Evolutionary conservation across 2,113 vertebrate genomes (phyloP), one percentile per base, ranked within the genome.

Genomic region (Oriolus oriolus): DNA sequence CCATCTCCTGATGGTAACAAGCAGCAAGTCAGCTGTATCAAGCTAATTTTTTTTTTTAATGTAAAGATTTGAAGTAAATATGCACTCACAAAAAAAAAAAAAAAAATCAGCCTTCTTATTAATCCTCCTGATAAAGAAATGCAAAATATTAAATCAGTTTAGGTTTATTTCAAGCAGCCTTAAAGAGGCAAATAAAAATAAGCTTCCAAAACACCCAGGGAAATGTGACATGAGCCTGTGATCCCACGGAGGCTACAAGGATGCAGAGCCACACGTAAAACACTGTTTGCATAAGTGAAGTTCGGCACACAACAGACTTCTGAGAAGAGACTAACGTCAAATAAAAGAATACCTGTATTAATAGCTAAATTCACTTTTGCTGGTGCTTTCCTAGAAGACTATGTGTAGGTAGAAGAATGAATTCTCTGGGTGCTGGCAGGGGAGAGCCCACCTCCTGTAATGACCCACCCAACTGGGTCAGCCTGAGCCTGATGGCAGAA

Each of bases 401-500:
- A 10, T 0, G 4, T 39, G 33, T 23, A 42, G 23, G 59, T 45
- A 35, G 42, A 94, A 33, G 59, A 77, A 73, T 84, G 83, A 66
- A 63, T 84, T 84, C 16, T 49, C 47, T 68, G 44, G 17, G 20
- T 35, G 59, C 57, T 77, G 9, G 2, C 16, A 81, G 64, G 70
- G 54, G 33, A 87, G 37, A 79, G 33, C n/a, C 78, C 90, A 83
- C 81, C 47, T 59, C 54, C 77, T 52, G 28, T 16, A 35, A 92
- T 83, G 76, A 93, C 92, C 89, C 88, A 95, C 54, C 65, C 87
- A 96, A 80, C 30, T 96, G 96, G 95, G 94, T 95, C 89, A 96
- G 84, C 87, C 78, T 13, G 22, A 95, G 83, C 87, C 89, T 74
- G 85, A 93, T 24, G 37, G 93, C 84, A 96, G 94, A 97, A 86